These are phyloP conservation scores for Elgaria multicarinata DNA, from an alignment of 2,113 vertebrate species.

Conservation along the genomic window DNA sequence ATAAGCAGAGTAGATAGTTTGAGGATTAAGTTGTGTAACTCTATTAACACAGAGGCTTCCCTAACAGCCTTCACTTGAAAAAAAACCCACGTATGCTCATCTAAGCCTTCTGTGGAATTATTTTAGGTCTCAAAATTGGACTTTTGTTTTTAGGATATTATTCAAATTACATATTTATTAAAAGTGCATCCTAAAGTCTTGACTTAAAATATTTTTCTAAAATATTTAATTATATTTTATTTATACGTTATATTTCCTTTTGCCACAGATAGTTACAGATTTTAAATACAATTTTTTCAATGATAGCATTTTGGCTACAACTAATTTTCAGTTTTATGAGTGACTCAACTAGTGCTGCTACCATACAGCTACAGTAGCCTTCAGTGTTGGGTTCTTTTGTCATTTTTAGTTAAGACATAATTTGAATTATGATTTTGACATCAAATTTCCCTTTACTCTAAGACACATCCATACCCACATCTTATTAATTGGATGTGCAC, in stretches of 20 bases:
- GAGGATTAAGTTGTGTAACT: neutral
- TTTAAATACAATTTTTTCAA: slow-evolving; percentile 17
- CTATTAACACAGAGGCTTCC: neutral
- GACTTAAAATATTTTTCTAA: slow-evolving; percentile 28
- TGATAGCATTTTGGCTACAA: neutral
- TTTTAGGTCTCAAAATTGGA: neutral
- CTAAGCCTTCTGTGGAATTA: neutral
- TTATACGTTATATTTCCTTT: slow-evolving; percentile 29
- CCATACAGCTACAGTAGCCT: neutral
- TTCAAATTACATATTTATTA: slow-evolving; percentile 3
- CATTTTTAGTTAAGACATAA: neutral
- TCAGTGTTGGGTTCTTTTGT: neutral
- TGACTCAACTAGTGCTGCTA: neutral
- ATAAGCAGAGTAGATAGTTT: neutral
- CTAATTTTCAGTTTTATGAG: slow-evolving; percentile 6
- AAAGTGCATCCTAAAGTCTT: slow-evolving; percentile 25
- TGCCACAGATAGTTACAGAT: slow-evolving; percentile 44
- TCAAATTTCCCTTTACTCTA: neutral
- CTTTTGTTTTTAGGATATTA: slow-evolving; percentile 9
- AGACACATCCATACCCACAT: neutral
- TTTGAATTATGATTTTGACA: neutral
- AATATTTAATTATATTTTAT: slow-evolving; percentile 15
- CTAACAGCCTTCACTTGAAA: slow-evolving; percentile 26
- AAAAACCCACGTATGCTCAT: slow-evolving; percentile 4
- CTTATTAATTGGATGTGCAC: neutral